Base-by-base conservation (phyloP, 2,797 vertebrate genomes). In the Mionectes olivaceus region DNA sequence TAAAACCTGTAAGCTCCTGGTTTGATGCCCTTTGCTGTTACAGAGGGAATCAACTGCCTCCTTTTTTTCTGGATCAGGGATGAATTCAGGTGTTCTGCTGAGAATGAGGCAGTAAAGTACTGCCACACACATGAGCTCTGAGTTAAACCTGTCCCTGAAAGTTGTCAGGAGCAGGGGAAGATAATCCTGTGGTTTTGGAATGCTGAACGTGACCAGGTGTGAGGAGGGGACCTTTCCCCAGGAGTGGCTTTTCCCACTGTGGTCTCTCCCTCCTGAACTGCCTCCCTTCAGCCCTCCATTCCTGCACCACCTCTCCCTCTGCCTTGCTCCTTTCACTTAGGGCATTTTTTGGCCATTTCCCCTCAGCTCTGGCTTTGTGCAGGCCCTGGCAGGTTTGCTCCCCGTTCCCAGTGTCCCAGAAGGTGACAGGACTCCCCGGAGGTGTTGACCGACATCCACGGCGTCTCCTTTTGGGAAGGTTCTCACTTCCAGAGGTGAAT, bases 51-150 rank as follows among this genome's bases (percentile, higher is more conserved):
- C n/a, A n/a, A n/a, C n/a, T n/a, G n/a, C n/a, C n/a, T n/a, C n/a
- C n/a, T n/a, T n/a, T n/a, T n/a, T n/a, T n/a, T n/a, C n/a, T n/a
- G n/a, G n/a, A n/a, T n/a, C n/a, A n/a, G n/a, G n/a, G n/a, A n/a
- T n/a, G n/a, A n/a, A n/a, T n/a, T n/a, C n/a, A n/a, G n/a, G n/a
- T n/a, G n/a, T n/a, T n/a, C n/a, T n/a, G n/a, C n/a, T n/a, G n/a
- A n/a, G n/a, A n/a, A n/a, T n/a, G n/a, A n/a, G n/a, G n/a, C n/a
- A n/a, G n/a, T n/a, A n/a, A n/a, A n/a, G 35, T 10, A 15, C 19
- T 75, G 78, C 5, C 15, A 37, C 1, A 0, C 7, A 0, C 0
- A 0, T 14, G 3, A 56, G 8, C 41, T 41, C 22, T 8, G 2
- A 23, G 27, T 52, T 63, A 69, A 77, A n/a, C 0, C 0, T 13